Evolutionary conservation across 1,140 invertebrate genomes (phyloP).

Genomic region (Olivierus martensii): DNA sequence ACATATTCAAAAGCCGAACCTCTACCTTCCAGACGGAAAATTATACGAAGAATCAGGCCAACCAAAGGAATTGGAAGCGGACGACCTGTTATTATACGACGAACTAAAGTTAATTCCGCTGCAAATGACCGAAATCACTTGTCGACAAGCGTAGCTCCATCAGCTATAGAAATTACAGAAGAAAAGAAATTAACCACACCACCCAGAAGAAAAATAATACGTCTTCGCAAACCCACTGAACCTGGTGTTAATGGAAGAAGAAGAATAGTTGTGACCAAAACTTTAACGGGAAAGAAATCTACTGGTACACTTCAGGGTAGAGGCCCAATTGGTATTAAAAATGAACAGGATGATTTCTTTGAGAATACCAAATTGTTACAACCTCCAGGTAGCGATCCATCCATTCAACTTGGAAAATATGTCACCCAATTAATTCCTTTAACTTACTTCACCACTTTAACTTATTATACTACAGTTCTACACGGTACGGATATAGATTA

Average conservation of each 20-base stretch:
- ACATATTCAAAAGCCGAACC: too few relatives aligned
- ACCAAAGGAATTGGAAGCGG: conserved; percentile 10
- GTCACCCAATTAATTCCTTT: conserved; percentile 22
- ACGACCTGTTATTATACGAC: conserved; percentile 3
- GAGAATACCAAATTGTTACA: background rate
- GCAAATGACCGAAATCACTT: too few relatives aligned
- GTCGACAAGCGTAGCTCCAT: too few relatives aligned
- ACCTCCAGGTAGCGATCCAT: background rate
- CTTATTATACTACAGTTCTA: conserved; percentile 77
- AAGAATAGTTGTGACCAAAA: background rate
- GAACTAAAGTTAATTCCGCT: conserved; percentile 7
- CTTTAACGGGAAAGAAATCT: background rate
- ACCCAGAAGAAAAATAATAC: background rate
- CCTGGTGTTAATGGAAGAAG: background rate
- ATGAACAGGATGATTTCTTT: background rate
- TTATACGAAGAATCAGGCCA: conserved; percentile 6
- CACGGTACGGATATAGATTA: conserved; percentile 73
- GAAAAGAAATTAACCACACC: background rate
- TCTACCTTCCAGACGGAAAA: background rate
- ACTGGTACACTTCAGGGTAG: too few relatives aligned
- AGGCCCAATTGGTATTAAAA: background rate
- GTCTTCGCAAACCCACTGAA: background rate
- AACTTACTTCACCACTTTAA: conserved; percentile 60
- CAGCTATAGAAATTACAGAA: background rate
- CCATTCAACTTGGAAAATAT: background rate